Evolutionary conservation across 2,797 vertebrate genomes (phyloP).

Genomic region (Brachymystax lenok): DNA sequence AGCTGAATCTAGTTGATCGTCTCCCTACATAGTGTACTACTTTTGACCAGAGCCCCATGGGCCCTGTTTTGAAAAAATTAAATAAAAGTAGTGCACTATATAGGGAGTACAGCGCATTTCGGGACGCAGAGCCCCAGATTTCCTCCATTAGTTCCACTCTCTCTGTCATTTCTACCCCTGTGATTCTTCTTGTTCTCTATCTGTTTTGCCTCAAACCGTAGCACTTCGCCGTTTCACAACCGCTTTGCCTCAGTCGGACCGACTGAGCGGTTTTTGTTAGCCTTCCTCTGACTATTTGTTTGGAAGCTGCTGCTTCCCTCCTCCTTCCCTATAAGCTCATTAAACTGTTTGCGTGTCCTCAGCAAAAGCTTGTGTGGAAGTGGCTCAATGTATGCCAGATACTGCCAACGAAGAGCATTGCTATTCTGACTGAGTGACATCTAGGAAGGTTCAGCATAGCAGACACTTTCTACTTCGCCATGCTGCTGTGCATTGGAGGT

Average conservation of each 20-base stretch:
- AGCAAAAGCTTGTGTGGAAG: not conserved
- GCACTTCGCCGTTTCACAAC: not conserved
- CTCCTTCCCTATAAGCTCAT: conserved; percentile 1
- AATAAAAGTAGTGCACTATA: too few relatives aligned
- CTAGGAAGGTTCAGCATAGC: not conserved
- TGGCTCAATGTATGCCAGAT: not conserved
- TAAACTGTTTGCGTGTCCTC: not conserved
- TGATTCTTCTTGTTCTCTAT: not conserved
- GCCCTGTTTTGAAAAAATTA: too few relatives aligned
- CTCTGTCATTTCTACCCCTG: not conserved
- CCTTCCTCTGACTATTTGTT: not conserved
- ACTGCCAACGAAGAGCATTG: not conserved
- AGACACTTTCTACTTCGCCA: too few relatives aligned
- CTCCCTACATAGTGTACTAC: too few relatives aligned
- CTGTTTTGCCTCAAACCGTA: not conserved
- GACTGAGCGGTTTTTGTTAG: not conserved
- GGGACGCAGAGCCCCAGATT: not conserved
- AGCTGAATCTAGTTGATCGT: too few relatives aligned
- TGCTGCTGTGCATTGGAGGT: too few relatives aligned
- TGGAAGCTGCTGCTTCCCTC: not conserved
- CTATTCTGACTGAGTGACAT: not conserved
- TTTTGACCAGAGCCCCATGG: too few relatives aligned
- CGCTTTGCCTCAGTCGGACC: not conserved
- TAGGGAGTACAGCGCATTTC: too few relatives aligned
- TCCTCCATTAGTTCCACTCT: not conserved